Percentiles rank a stretch among this genome's conserved stretches.
These are phyloP conservation scores for Blastomussa wellsi DNA, from an alignment of 92 coral and sea anemone species.

Conservation along the genomic window DNA sequence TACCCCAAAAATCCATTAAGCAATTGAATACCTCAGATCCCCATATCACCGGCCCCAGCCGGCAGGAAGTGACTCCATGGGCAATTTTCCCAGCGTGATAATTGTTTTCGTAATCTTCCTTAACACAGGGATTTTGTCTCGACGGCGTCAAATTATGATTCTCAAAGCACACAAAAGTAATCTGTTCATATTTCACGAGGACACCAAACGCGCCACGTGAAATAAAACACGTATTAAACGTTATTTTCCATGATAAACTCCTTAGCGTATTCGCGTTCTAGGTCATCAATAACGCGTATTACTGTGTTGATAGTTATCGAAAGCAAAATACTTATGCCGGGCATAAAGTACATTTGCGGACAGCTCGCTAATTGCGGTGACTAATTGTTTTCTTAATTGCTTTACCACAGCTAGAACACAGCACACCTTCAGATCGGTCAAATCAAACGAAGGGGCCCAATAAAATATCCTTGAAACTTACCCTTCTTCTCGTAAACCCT, in stretches of 20 bases:
- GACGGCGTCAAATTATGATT: slow-evolving; percentile 6
- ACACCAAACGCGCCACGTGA: background rate
- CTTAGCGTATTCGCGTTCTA: background rate
- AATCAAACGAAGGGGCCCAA: background rate
- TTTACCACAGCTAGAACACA: background rate
- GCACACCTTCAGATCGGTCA: background rate
- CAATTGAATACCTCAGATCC: slow-evolving; percentile 27
- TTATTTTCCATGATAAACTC: slow-evolving; percentile 1
- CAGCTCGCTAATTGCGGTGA: slow-evolving; percentile 52
- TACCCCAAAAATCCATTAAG: slow-evolving; percentile 42
- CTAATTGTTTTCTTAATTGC: slow-evolving; percentile 41
- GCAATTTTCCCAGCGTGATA: slow-evolving; percentile 23
- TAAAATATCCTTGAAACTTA: background rate
- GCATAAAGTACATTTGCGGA: slow-evolving; percentile 40
- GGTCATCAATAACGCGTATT: slow-evolving; percentile 27
- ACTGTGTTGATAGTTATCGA: slow-evolving; percentile 43
- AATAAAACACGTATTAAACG: background rate
- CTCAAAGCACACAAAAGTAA: background rate
- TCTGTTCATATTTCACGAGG: slow-evolving; percentile 5
- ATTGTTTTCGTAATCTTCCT: slow-evolving; percentile 33
- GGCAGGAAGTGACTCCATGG: slow-evolving; percentile 37
- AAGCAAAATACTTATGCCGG: slow-evolving; percentile 31
- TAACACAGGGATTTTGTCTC: slow-evolving; percentile 28
- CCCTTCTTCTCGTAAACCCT: background rate
- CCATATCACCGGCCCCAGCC: slow-evolving; percentile 33